Base-by-base conservation (phyloP, 2,113 vertebrate genomes). In the Clarias magur region DNA sequence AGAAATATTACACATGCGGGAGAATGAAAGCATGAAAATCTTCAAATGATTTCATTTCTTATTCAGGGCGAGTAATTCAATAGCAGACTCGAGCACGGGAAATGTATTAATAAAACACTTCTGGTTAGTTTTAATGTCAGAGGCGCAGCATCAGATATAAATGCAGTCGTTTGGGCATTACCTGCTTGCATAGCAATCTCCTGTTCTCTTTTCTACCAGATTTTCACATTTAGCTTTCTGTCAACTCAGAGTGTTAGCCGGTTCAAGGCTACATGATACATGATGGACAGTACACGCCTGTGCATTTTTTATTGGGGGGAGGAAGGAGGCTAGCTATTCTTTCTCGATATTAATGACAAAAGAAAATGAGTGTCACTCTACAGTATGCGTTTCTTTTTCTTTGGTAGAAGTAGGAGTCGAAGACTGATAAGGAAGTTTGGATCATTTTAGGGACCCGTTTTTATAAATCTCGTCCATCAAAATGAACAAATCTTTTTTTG, bases 31-130 rank as follows among this genome's bases (percentile, higher is more conserved):
- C n/a, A 12, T 21, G 53, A 12, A 67, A 86, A 38, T 79, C 42
- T 4, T 56, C n/a, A 79, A 76, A 27, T 48, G 53, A 30, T 59
- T 57, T 11, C 17, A n/a, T 62, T 63, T 85, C 75, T 63, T 79
- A 79, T 67, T 56, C 73, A 38, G 73, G 42, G 48, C 30, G 21
- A 78, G 12, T 79, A 78, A 85, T 67, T 85, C 60, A 73, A 3
- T 38, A 84, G 83, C 68, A 42, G 11, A 42, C 53, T 60, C 19
- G 11, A 10, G 70, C 34, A 76, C 23, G 62, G 70, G 57, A 78
- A 78, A 63, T 23, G 42, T 60, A 80, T 67, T 80, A 80, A 65
- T 67, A 57, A 86, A 86, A 68, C 75, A 53, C 84, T 79, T 13
- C 60, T 57, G 75, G 60, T 67, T 54, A 34, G 60, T 54, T 67